Percentiles rank a stretch among this genome's conserved stretches.
Evolutionary conservation across 2,888 invertebrate species (phyloP).

Genomic region (Pristionchus maxplancki): DNA sequence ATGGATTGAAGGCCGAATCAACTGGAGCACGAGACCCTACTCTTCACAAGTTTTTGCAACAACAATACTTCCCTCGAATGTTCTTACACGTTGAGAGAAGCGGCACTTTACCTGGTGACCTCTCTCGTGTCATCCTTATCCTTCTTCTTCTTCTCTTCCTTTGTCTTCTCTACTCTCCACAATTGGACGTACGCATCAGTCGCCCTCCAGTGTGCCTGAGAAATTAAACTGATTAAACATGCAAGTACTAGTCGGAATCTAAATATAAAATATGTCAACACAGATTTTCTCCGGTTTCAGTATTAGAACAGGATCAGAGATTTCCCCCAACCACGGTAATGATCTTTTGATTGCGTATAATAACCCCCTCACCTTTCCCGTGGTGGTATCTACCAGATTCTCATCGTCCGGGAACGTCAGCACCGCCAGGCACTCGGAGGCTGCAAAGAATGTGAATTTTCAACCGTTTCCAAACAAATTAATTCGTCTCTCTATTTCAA

Average conservation of each 20-base stretch:
- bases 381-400: conserved; percentile 7
- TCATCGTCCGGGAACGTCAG: conserved; percentile 21
- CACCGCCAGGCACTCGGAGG: conserved; percentile 28
- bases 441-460: not conserved
- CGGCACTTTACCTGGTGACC: not conserved
- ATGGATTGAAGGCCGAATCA: no score
- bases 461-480: no score
- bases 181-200: conserved; percentile 36
- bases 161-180: conserved; percentile 43
- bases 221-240: no score
- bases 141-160: conserved; percentile 26
- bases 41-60: no score
- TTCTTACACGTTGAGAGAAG: not conserved
- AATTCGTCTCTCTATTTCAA: not conserved
- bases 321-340: no score
- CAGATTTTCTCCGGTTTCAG: no score
- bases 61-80: not conserved
- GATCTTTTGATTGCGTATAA: no score
- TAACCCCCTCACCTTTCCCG: conserved; percentile 4
- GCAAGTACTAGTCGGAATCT: no score
- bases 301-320: no score
- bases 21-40: no score
- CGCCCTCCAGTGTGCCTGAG: not conserved
- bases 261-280: no score
- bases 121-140: not conserved